Evolutionary conservation across 2,888 invertebrate genomes (phyloP).

Genomic region (Megaustenia siamemsis): DNA sequence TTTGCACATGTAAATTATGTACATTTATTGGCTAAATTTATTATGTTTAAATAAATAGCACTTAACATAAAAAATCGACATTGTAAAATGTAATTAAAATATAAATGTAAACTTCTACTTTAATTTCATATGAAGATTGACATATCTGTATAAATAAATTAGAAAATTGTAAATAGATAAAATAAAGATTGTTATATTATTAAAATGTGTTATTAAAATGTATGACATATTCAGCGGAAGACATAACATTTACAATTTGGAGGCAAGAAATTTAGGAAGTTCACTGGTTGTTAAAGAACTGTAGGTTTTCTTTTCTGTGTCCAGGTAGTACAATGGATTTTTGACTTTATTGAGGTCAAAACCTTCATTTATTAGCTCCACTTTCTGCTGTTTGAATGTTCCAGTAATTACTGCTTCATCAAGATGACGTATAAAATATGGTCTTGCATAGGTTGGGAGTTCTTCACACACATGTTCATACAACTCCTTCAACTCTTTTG

Average conservation of each 20-base stretch:
- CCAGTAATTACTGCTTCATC: constrained; percentile 63
- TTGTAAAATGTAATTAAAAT: too few species aligned
- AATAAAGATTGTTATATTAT: too few species aligned
- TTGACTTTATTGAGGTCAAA: constrained; percentile 61
- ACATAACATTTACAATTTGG: constrained; percentile 59
- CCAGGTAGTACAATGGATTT: constrained; percentile 64
- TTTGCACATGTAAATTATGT: too few species aligned
- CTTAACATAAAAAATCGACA: too few species aligned
- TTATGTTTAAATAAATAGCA: too few species aligned
- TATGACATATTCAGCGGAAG: background rate
- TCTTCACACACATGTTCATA: constrained; percentile 62
- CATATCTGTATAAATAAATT: too few species aligned
- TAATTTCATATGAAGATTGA: too few species aligned
- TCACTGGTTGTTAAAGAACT: constrained; percentile 46
- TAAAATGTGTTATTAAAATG: too few species aligned
- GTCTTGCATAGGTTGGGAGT: constrained; percentile 70
- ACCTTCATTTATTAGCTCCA: constrained; percentile 65
- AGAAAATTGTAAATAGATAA: too few species aligned
- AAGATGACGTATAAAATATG: constrained; percentile 67
- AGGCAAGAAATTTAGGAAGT: constrained; percentile 54
- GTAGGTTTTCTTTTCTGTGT: constrained; percentile 60
- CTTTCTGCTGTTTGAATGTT: constrained; percentile 70
- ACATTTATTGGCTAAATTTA: too few species aligned
- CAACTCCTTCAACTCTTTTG: constrained; percentile 53
- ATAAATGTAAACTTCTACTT: too few species aligned